Evolutionary conservation across 2,113 vertebrate genomes (phyloP), one percentile per base, ranked within the genome.

Genomic region (Gobiocypris rarus): DNA sequence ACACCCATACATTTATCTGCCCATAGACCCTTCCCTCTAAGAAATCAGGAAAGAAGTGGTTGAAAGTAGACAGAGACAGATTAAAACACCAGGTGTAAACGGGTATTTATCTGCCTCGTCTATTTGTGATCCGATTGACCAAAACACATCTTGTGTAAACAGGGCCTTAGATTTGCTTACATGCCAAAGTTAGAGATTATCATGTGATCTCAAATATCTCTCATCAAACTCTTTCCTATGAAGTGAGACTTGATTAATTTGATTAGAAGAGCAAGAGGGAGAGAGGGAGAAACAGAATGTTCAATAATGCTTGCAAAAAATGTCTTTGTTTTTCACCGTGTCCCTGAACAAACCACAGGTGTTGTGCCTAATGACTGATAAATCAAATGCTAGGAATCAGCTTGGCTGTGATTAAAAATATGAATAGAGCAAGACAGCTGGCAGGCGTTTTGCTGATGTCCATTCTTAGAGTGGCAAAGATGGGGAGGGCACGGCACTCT

Each of bases 371-470:
- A 74, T 81, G 80, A 71, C 80, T 70, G 65, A 70, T 71, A 82
- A 82, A 85, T 73, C 24, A 70, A 82, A 81, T 75, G 70, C 79
- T 73, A 56, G 82, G 52, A 81, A 69, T 43, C 24, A 43, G 75
- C 79, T 81, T 84, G 41, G 75, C 73, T 67, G 81, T 71, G 56
- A 77, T 78, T 65, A 83, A 78, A 28, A 54, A 41, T 28, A 15
- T 84, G 67, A 76, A 63, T 58, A 6, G 77, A 73, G 70, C 26
- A 48, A 28, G 80, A 58, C 61, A 77, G 76, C 75, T 87, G 83
- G 75, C 84, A 84, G 82, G 83, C 10, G 28, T 77, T 81, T 83
- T 85, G 89, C 86, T 79, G 75, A 75, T 63, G 78, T 75, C 89
- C 50, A 82, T 77, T 83, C 80, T 81, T 78, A 84, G 75, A 59